Evolutionary conservation across 2,113 vertebrate genomes (phyloP), one percentile per base, ranked within the genome.

Genomic region (Pterocles orientalis): DNA sequence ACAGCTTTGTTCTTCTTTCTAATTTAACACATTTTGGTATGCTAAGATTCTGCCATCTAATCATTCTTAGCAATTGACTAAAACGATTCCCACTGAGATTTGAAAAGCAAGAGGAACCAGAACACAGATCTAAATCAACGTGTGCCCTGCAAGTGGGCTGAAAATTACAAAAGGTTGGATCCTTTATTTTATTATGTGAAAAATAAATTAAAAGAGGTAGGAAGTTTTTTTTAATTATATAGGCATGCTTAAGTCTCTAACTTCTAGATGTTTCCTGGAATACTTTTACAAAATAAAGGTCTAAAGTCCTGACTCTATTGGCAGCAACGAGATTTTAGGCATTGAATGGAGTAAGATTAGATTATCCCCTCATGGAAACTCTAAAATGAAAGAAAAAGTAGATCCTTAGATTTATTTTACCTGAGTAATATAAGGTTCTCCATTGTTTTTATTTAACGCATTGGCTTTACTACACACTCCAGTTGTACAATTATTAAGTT

Each of bases 1-100:
- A 78, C n/a, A 68, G 25, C 34, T 96, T 96, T 97, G 66, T 95
- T 95, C 84, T 92, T 85, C 81, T 90, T 96, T 82, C 62, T 91
- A 71, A 96, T 90, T 95, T 95, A 94, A 93, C 90, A 82, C 65
- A 75, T 82, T 95, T 83, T 21, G 54, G 51, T 66, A 89, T 91
- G 43, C 62, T 88, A 78, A 69, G 10, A 84, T 48, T 94, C 65
- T 8, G 9, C 3, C 2, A 94, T 95, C 88, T 90, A 94, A 95
- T 93, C 45, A 90, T 94, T 95, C 64, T 84, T 94, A 94, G 88
- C 86, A 86, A 93, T 66, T 82, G 66, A 82, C 73, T 82, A 87
- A 88, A 95, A 69, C 0, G 8, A 64, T 89, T 66, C 81, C 81
- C 43, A 78, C 58, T 65, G 88, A 84, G 93, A 83, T 64, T 66